Conservation (phyloP, 2,888 invertebrate species). For the Pollenia labialis region DNA sequence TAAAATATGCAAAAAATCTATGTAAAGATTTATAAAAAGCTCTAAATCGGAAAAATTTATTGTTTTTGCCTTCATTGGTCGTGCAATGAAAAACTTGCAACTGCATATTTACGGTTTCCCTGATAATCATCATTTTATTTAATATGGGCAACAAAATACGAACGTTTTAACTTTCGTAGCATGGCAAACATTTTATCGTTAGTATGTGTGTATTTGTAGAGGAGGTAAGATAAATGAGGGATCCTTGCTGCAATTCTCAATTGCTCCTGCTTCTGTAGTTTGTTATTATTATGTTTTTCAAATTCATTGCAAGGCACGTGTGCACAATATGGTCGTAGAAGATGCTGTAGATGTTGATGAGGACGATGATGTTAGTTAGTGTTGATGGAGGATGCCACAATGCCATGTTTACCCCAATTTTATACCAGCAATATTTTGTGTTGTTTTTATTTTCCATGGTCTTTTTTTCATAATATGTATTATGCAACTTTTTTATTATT, state of each 20-base stretch:
- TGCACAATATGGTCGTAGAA: slow-evolving; percentile 47
- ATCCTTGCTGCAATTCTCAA: slow-evolving; percentile 47
- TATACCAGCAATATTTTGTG: slow-evolving; percentile 61
- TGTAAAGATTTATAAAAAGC: too few relatives aligned
- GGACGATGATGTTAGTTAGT: slow-evolving; percentile 47
- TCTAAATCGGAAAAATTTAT: too few relatives aligned
- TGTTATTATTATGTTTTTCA: slow-evolving; percentile 54
- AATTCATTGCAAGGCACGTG: slow-evolving; percentile 67
- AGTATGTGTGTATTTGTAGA: not conserved
- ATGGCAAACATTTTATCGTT: not conserved
- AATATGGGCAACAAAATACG: slow-evolving; percentile 29
- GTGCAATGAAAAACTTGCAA: too few relatives aligned
- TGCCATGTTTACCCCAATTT: slow-evolving; percentile 81
- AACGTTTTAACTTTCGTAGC: slow-evolving; percentile 9
- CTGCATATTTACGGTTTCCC: not conserved
- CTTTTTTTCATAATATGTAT: slow-evolving; percentile 55
- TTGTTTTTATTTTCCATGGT: slow-evolving; percentile 67
- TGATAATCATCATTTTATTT: slow-evolving; percentile 32
- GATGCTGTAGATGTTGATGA: slow-evolving; percentile 20
- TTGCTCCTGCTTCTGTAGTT: slow-evolving; percentile 56
- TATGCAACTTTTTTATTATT: slow-evolving; percentile 54
- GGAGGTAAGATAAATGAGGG: slow-evolving; percentile 47
- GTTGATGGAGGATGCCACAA: slow-evolving; percentile 63
- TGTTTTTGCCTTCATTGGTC: too few relatives aligned
- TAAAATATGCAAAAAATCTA: too few relatives aligned